These are phyloP conservation scores for Philaethria dido DNA, from an alignment of 2,888 invertebrate species.

Conservation along the genomic window DNA sequence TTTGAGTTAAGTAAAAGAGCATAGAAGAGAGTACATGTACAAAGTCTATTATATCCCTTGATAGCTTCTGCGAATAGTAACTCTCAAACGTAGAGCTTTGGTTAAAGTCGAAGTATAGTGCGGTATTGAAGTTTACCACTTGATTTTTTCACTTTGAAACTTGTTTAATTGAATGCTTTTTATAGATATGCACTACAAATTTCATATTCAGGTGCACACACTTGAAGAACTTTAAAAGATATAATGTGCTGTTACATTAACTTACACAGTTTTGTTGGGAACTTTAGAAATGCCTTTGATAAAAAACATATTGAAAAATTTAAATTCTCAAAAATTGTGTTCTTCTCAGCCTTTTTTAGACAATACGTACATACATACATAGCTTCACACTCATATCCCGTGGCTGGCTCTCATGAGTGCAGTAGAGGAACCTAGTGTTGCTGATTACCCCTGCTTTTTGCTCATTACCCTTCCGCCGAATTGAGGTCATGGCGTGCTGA, in stretches of 20 bases:
- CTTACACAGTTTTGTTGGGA: not conserved
- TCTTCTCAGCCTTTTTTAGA: not conserved
- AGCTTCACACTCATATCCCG: too few species aligned
- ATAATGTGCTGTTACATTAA: not conserved
- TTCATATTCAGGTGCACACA: slow-evolving; percentile 15
- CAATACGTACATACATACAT: too few species aligned
- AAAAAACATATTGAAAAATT: not conserved
- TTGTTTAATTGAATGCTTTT: slow-evolving; percentile 27
- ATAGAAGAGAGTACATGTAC: too few species aligned
- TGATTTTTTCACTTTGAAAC: slow-evolving; percentile 22
- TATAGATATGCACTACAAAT: slow-evolving; percentile 4
- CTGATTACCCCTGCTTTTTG: too few species aligned
- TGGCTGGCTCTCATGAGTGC: too few species aligned
- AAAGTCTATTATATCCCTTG: not conserved
- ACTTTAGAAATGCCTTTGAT: not conserved
- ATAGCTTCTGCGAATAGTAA: slow-evolving; percentile 10
- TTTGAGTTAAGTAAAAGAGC: too few species aligned
- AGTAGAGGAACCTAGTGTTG: too few species aligned
- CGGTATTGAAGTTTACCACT: slow-evolving; percentile 24
- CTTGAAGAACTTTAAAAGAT: slow-evolving; percentile 17
- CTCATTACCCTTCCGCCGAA: too few species aligned
- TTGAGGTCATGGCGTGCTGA: too few species aligned
- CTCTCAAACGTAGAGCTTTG: slow-evolving; percentile 4
- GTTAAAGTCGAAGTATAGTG: slow-evolving; percentile 5
- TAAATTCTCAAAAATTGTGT: not conserved